A percentile compares a stretch with the other conserved stretches of the same genome.
Evolutionary conservation across 2,888 invertebrate genomes (phyloP).

Genomic region (Parapristionchus giblindavisi): DNA sequence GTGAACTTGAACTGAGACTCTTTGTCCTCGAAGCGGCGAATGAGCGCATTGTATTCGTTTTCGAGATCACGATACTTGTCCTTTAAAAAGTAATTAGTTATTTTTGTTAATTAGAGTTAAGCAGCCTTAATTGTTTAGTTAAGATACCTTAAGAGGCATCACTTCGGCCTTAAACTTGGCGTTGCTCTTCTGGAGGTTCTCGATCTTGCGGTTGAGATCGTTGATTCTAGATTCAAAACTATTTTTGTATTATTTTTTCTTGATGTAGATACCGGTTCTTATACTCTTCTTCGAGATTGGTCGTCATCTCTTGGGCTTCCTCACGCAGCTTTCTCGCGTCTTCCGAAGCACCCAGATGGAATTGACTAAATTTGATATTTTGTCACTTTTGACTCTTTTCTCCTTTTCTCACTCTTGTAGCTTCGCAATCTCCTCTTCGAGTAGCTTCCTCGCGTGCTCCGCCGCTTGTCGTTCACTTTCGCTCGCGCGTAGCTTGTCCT

Average conservation of each 20-base stretch:
- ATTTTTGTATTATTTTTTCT: no score
- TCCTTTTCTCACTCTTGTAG: slow-evolving; percentile 56
- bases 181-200: slow-evolving; percentile 64
- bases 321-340: slow-evolving; percentile 63
- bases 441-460: slow-evolving; percentile 64
- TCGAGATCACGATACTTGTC: slow-evolving; percentile 63
- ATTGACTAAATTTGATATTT: slow-evolving; percentile 46
- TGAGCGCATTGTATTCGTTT: slow-evolving; percentile 59
- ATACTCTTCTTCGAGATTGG: slow-evolving; percentile 65
- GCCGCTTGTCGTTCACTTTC: slow-evolving; percentile 62
- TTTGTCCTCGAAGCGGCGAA: slow-evolving; percentile 64
- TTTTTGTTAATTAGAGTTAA: not conserved
- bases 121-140: not conserved
- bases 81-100: not conserved
- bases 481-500: slow-evolving; percentile 62
- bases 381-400: not conserved
- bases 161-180: slow-evolving; percentile 60
- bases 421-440: slow-evolving; percentile 66
- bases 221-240: slow-evolving; percentile 61
- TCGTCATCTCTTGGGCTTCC: slow-evolving; percentile 64
- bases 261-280: slow-evolving; percentile 50
- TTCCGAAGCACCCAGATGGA: slow-evolving; percentile 60
- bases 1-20: slow-evolving; percentile 52
- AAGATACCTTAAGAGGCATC: slow-evolving; percentile 53
- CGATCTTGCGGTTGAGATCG: slow-evolving; percentile 65